A percentile compares a stretch with the other conserved stretches of the same genome.
phyloP scores from a whole-genome alignment of 1,140 invertebrate species.

The Microplitis demolitor region DNA sequence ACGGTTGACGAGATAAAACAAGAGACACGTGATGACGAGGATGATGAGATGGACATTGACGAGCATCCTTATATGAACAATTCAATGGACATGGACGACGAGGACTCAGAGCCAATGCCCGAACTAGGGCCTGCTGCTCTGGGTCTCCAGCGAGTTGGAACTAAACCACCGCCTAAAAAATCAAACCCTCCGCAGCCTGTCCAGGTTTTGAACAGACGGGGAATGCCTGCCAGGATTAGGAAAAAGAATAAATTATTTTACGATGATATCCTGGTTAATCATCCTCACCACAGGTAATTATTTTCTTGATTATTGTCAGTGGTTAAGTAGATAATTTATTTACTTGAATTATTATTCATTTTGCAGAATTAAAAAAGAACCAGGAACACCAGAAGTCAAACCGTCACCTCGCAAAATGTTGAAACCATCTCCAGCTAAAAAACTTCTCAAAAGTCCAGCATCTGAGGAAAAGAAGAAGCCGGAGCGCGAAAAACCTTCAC shows the following conservation, averaged over 20 bases:
- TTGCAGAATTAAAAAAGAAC: constrained; percentile 57
- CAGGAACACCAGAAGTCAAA: constrained; percentile 46
- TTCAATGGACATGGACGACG: constrained; percentile 61
- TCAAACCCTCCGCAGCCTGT: constrained; percentile 69
- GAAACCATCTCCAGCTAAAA: constrained; percentile 68
- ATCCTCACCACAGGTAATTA: constrained; percentile 66
- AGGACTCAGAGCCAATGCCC: constrained; percentile 68
- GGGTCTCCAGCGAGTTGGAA: constrained; percentile 78
- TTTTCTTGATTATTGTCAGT: background rate
- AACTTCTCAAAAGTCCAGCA: constrained; percentile 56
- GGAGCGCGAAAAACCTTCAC: background rate
- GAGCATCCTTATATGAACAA: constrained; percentile 55
- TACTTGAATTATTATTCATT: constrained; percentile 21
- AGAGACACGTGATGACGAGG: constrained; percentile 59
- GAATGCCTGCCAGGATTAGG: constrained; percentile 86
- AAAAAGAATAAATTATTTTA: constrained; percentile 91
- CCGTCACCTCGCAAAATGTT: constrained; percentile 59
- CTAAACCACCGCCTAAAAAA: constrained; percentile 72
- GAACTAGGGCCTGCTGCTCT: constrained; percentile 76
- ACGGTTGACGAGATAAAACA: constrained; percentile 55
- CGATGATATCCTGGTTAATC: constrained; percentile 89
- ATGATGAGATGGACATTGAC: constrained; percentile 68
- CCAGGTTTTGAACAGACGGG: constrained; percentile 79
- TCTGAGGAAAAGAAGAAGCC: constrained; percentile 9
- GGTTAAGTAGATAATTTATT: constrained; percentile 21